These are phyloP conservation scores for Drosophila sordidapex DNA, from an alignment of 2,888 invertebrate genomes.

Conservation along the genomic window DNA sequence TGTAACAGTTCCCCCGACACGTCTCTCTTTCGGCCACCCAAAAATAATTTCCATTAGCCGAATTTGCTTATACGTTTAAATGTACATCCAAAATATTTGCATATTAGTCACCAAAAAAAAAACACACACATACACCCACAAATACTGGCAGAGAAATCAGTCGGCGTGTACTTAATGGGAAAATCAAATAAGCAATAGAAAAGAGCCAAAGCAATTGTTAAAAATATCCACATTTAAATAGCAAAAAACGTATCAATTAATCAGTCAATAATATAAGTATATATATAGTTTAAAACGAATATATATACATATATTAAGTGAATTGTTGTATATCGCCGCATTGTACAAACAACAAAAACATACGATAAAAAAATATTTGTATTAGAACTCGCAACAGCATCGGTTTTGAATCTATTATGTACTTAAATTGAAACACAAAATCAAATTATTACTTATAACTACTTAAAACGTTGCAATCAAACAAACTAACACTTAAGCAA, in stretches of 20 bases:
- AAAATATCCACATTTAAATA: slow-evolving; percentile 59
- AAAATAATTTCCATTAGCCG: slow-evolving; percentile 38
- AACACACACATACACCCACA: slow-evolving; percentile 1
- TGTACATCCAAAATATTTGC: slow-evolving; percentile 48
- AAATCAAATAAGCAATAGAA: slow-evolving; percentile 47
- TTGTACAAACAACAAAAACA: slow-evolving; percentile 58
- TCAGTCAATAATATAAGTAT: slow-evolving; percentile 48
- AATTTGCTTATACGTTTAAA: slow-evolving; percentile 34
- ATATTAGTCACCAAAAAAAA: slow-evolving; percentile 46
- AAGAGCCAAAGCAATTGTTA: slow-evolving; percentile 62
- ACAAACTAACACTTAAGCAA: slow-evolving; percentile 58
- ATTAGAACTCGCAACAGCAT: slow-evolving; percentile 28
- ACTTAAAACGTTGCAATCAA: slow-evolving; percentile 51
- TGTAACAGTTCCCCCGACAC: slow-evolving; percentile 72
- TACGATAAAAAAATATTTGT: slow-evolving; percentile 27
- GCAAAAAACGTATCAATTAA: slow-evolving; percentile 56
- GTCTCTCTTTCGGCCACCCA: slow-evolving; percentile 52
- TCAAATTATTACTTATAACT: slow-evolving; percentile 17
- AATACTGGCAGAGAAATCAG: slow-evolving; percentile 14
- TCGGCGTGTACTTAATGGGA: slow-evolving; percentile 47
- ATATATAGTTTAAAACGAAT: slow-evolving; percentile 7
- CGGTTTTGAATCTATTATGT: slow-evolving; percentile 44
- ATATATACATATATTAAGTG: slow-evolving; percentile 28
- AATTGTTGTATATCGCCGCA: slow-evolving; percentile 53
- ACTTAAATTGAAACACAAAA: slow-evolving; percentile 43